These are phyloP conservation scores for Gouania willdenowi DNA, from an alignment of 2,797 vertebrate species.

Conservation along the genomic window DNA sequence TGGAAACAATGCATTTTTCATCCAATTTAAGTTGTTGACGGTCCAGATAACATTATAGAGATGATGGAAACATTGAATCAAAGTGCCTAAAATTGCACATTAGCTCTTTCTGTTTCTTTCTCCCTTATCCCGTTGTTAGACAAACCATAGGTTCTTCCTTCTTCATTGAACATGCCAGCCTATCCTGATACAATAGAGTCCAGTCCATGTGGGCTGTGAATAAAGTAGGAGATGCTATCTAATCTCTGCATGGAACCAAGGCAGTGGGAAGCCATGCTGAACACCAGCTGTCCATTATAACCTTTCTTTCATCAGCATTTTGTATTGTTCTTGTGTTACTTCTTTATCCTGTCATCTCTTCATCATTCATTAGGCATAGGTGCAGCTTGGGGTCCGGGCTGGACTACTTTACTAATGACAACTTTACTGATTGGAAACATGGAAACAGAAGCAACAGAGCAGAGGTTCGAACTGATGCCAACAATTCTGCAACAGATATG, in stretches of 20 bases:
- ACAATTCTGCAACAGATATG: no score
- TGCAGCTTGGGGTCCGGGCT: constrained; percentile 1
- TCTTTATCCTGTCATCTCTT: constrained; percentile 37
- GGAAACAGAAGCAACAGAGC: no score
- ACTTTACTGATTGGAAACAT: constrained; percentile 31
- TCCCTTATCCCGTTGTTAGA: constrained; percentile 35
- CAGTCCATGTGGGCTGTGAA: constrained; percentile 63
- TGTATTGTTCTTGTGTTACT: constrained; percentile 20
- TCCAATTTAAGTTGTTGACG: no score
- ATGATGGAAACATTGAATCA: no score
- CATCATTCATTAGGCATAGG: constrained; percentile 32
- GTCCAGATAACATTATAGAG: no score
- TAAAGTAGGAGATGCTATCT: constrained; percentile 74
- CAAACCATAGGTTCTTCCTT: constrained; percentile 40
- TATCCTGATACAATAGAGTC: constrained; percentile 43
- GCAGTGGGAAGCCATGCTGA: constrained; percentile 43
- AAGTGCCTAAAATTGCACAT: no score
- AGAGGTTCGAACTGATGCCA: no score
- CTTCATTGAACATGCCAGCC: constrained; percentile 41
- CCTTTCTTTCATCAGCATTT: constrained; percentile 16
- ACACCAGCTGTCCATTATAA: constrained; percentile 55
- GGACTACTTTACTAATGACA: constrained; percentile 46
- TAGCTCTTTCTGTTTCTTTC: constrained; percentile 8
- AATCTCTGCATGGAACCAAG: constrained; percentile 41
- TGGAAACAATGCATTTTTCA: no score